phyloP scores from a whole-genome alignment of 2,113 vertebrate species.

The Sclerurus mexicanus region DNA sequence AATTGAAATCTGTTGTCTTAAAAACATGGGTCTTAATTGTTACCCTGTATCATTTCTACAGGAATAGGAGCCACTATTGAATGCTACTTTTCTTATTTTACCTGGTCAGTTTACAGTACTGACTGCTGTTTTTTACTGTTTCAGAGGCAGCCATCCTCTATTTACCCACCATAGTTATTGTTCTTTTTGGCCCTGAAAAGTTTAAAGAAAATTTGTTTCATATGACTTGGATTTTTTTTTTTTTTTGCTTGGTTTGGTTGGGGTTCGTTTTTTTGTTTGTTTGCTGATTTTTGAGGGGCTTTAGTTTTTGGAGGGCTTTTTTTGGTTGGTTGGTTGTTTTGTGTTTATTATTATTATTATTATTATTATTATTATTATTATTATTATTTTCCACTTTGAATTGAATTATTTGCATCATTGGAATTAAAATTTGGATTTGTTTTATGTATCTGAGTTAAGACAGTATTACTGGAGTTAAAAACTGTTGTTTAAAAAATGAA shows the following conservation, averaged over 20 bases:
- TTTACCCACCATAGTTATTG: background rate
- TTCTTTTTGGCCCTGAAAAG: background rate
- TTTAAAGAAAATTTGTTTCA: background rate
- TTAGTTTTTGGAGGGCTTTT: background rate
- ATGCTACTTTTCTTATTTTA: background rate
- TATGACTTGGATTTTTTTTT: background rate
- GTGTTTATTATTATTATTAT: too few species aligned
- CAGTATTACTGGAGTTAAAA: too few species aligned
- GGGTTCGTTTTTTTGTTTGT: background rate
- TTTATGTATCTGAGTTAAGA: too few species aligned
- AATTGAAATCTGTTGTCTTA: conserved; percentile 56
- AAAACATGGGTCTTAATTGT: background rate
- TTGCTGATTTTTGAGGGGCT: background rate
- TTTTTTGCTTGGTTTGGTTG: too few species aligned
- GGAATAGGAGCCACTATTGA: background rate
- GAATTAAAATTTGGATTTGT: too few species aligned
- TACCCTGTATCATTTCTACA: conserved; percentile 16
- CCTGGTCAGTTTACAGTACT: background rate
- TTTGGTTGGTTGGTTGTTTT: too few species aligned
- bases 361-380: too few species aligned
- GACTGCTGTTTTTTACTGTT: background rate
- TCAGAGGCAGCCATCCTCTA: background rate
- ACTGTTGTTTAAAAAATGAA: too few species aligned
- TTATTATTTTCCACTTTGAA: too few species aligned
- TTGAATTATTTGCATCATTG: too few species aligned